Conservation (phyloP, 2,888 invertebrate genomes). For the Ichneumoninae sp. region DNA sequence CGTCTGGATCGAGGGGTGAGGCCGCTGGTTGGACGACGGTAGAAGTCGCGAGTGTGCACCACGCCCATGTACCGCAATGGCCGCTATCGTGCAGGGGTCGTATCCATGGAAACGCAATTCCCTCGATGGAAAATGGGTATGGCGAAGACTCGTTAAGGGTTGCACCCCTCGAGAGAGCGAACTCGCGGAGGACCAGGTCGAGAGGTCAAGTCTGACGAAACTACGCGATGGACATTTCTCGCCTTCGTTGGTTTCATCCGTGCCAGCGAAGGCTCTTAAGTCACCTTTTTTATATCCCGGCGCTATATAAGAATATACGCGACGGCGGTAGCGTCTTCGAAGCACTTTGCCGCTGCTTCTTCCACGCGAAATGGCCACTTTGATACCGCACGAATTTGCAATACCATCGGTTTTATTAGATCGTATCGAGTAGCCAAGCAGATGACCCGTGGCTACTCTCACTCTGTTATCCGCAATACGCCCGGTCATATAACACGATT, state of each 20-base stretch:
- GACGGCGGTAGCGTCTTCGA: constrained; percentile 51
- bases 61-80: constrained; percentile 78
- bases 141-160: constrained; percentile 59
- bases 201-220: constrained; percentile 51
- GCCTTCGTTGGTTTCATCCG: constrained; percentile 39
- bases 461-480: constrained; percentile 33
- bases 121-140: constrained; percentile 35
- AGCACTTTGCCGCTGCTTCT: constrained; percentile 57
- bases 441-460: constrained; percentile 63
- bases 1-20: constrained; percentile 40
- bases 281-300: constrained; percentile 43
- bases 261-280: constrained; percentile 48
- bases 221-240: constrained; percentile 32
- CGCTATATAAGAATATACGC: constrained; percentile 46
- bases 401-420: constrained; percentile 72
- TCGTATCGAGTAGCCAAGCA: constrained; percentile 64
- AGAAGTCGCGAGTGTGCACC: constrained; percentile 54
- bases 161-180: constrained; percentile 53
- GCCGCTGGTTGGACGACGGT: constrained; percentile 62
- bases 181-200: constrained; percentile 34
- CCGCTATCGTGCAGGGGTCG: constrained; percentile 69
- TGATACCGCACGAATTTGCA: constrained; percentile 74
- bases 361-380: constrained; percentile 59
- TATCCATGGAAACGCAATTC: constrained; percentile 61
- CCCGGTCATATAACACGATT: constrained; percentile 37